A percentile compares a stretch with the other conserved stretches of the same genome.
Evolutionary conservation across 2,888 invertebrate species (phyloP).

Genomic region (Hirtodrosophila cameraria): DNA sequence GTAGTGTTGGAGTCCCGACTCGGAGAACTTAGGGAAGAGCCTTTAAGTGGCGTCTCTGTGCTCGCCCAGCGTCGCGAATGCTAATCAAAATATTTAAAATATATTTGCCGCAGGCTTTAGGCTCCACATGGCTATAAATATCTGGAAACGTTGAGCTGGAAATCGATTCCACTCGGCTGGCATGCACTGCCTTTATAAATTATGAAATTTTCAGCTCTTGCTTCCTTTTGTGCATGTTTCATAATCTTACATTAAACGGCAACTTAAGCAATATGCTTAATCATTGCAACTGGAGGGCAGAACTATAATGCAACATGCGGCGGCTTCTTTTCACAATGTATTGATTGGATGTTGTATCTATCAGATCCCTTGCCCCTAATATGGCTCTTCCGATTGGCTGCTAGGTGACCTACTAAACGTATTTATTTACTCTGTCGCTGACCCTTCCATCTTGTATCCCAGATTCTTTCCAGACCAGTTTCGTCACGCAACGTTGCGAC

Average conservation of each 20-base stretch:
- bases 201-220: conserved; percentile 11
- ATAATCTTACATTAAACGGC: conserved; percentile 60
- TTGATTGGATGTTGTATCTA: conserved; percentile 53
- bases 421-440: conserved; percentile 45
- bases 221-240: conserved; percentile 28
- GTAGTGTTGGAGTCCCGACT: conserved; percentile 48
- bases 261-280: conserved; percentile 69
- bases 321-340: conserved; percentile 60
- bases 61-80: conserved; percentile 27
- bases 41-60: conserved; percentile 63
- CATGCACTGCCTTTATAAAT: conserved; percentile 50
- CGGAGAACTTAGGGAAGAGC: conserved; percentile 4
- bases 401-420: conserved; percentile 65
- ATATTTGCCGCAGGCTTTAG: conserved; percentile 50
- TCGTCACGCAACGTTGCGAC: conserved; percentile 64
- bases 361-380: not conserved
- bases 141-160: conserved; percentile 35
- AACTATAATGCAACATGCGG: conserved; percentile 69
- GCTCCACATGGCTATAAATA: conserved; percentile 50
- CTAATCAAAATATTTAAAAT: conserved; percentile 75
- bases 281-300: conserved; percentile 44
- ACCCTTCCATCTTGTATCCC: not conserved
- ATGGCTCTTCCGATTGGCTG: conserved; percentile 12
- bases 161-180: conserved; percentile 20
- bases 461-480: conserved; percentile 10